phyloP scores from a whole-genome alignment of 2,797 vertebrate species.

The Heterohyrax brucei region DNA sequence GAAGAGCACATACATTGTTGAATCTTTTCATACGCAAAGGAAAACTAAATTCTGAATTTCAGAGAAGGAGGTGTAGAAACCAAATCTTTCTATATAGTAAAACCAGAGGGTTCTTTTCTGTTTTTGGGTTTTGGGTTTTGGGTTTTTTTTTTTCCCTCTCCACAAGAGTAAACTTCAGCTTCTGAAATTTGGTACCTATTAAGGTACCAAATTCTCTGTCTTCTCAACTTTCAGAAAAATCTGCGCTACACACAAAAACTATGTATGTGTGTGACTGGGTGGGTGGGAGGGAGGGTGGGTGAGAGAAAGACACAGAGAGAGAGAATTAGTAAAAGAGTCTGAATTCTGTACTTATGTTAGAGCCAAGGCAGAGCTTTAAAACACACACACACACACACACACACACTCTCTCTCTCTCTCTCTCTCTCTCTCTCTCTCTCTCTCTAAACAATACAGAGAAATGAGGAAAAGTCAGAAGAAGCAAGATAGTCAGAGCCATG shows the following conservation, averaged over 20 bases:
- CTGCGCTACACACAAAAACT: not conserved
- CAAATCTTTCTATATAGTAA: conserved; percentile 19
- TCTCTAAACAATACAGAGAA: not conserved
- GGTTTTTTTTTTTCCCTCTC: not conserved
- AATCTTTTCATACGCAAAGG: not conserved
- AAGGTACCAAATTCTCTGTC: not conserved
- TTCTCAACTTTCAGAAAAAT: not conserved
- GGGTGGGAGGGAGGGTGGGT: not conserved
- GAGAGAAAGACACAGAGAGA: not conserved
- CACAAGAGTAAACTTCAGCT: not conserved
- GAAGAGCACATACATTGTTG: not conserved
- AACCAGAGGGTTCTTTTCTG: not conserved
- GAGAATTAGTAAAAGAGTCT: not conserved
- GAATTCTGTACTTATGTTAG: not conserved
- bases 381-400: not conserved
- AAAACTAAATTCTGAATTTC: conserved; percentile 12
- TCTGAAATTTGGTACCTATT: not conserved
- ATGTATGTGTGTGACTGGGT: not conserved
- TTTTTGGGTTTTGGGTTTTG: not conserved
- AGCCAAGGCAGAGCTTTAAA: conserved; percentile 2
- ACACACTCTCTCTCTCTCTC: too few relatives aligned
- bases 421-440: too few relatives aligned
- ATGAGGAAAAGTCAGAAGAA: not conserved
- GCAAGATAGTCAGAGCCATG: not conserved
- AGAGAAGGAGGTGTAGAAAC: not conserved